phyloP scores from a whole-genome alignment of 2,888 invertebrate genomes.

The Temnothorax rugatulus region DNA sequence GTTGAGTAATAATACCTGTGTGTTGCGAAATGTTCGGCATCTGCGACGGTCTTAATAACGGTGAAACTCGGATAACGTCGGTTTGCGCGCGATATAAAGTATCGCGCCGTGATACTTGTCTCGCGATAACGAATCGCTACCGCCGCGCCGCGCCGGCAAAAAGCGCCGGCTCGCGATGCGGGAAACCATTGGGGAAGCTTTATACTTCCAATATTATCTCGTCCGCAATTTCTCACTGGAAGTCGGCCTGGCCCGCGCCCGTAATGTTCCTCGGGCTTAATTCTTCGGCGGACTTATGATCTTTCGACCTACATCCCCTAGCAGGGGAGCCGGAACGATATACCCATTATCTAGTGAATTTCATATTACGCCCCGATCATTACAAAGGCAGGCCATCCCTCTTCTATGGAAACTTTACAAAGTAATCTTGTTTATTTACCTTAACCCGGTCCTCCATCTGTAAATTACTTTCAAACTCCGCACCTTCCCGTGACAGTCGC shows the following conservation, averaged over 20 bases:
- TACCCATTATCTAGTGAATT: constrained; percentile 36
- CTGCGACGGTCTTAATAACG: constrained; percentile 54
- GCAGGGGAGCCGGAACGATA: background rate
- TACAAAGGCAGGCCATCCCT: constrained; percentile 1
- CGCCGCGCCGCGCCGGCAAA: constrained; percentile 36
- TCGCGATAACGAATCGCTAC: constrained; percentile 69
- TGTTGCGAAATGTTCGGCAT: constrained; percentile 46
- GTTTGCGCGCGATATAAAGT: constrained; percentile 51
- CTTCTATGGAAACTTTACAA: constrained; percentile 1
- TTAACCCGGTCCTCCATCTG: constrained; percentile 43
- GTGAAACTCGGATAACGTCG: constrained; percentile 43
- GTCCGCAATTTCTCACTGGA: constrained; percentile 66
- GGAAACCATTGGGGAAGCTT: constrained; percentile 58
- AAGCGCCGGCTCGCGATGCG: constrained; percentile 64
- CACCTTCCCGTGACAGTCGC: constrained; percentile 28
- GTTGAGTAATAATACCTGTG: constrained; percentile 34
- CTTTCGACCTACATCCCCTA: constrained; percentile 47
- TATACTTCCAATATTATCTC: constrained; percentile 75
- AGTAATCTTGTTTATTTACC: constrained; percentile 57
- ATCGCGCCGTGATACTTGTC: constrained; percentile 60
- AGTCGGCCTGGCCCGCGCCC: constrained; percentile 37
- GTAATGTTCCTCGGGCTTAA: constrained; percentile 66
- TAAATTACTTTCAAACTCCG: constrained; percentile 52
- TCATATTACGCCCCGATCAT: constrained; percentile 14
- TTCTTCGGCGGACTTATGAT: constrained; percentile 70